Conservation (phyloP, 2,888 invertebrate species). For the Agrilus mali region DNA sequence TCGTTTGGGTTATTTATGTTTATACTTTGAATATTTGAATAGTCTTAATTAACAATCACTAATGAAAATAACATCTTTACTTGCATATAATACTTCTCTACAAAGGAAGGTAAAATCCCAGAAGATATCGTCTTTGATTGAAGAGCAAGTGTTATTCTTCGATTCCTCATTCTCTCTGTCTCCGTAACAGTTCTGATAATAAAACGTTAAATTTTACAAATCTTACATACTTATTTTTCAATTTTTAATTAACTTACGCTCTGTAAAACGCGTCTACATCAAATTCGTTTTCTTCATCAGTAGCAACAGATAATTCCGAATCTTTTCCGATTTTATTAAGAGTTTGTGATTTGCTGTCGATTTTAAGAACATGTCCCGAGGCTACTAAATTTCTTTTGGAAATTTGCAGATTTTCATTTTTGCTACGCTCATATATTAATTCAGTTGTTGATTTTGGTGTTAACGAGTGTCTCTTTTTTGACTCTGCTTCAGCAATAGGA, state of each 20-base stretch:
- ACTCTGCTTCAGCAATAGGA: conserved; percentile 17
- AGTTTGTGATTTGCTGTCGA: conserved; percentile 3
- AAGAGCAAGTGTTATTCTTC: too few relatives aligned
- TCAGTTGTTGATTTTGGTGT: neutral
- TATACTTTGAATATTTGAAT: too few relatives aligned
- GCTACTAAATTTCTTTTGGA: neutral
- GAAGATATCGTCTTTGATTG: conserved; percentile 25
- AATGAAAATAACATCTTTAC: conserved; percentile 7
- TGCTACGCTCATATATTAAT: neutral
- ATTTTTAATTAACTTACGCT: too few relatives aligned
- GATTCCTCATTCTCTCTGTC: too few relatives aligned
- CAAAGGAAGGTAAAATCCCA: conserved; percentile 12
- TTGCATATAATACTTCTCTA: conserved; percentile 35
- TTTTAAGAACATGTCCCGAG: conserved; percentile 1
- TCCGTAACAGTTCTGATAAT: neutral
- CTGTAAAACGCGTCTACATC: neutral
- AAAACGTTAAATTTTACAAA: too few relatives aligned
- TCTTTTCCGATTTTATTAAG: conserved; percentile 1
- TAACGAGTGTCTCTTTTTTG: too few relatives aligned
- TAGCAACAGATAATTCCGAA: neutral
- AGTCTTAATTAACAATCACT: neutral
- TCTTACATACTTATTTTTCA: too few relatives aligned
- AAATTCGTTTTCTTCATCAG: neutral
- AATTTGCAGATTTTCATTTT: neutral
- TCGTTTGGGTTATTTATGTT: too few relatives aligned